A percentile compares a stretch with the other conserved stretches of the same genome.
These are phyloP conservation scores for Xiphophorus birchmanni DNA, from an alignment of 2,797 vertebrate species.

Conservation along the genomic window DNA sequence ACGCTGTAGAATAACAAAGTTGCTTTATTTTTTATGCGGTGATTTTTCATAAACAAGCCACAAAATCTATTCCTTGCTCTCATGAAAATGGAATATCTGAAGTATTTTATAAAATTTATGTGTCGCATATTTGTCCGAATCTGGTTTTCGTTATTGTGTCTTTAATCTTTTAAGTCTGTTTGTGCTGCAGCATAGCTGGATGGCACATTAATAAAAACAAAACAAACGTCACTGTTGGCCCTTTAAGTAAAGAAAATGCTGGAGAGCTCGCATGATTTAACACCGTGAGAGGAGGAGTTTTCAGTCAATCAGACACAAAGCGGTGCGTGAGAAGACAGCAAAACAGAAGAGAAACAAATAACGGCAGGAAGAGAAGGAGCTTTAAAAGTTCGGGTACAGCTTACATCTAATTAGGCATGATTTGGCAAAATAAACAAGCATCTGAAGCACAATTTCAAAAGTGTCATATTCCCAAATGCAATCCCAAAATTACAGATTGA, in stretches of 20 bases:
- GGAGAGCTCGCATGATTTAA: constrained; percentile 11
- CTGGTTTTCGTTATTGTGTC: constrained; percentile 37
- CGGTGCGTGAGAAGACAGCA: neutral
- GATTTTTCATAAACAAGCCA: neutral
- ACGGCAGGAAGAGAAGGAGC: neutral
- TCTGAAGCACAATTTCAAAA: neutral
- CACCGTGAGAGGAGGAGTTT: neutral
- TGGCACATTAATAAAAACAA: constrained; percentile 14
- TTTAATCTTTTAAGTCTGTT: constrained; percentile 9
- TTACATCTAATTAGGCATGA: neutral
- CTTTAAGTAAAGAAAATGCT: constrained; percentile 2
- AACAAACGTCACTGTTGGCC: constrained; percentile 33
- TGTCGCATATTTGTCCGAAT: constrained; percentile 19
- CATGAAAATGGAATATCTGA: neutral
- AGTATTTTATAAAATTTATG: constrained; percentile 7
- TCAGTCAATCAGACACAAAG: constrained; percentile 1
- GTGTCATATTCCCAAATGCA: neutral
- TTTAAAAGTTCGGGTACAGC: neutral
- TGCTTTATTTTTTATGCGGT: neutral
- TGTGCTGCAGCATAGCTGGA: constrained; percentile 8
- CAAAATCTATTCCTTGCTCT: neutral
- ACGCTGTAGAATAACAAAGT: neutral
- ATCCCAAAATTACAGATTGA: neutral
- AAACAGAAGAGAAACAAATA: neutral
- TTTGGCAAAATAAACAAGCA: neutral